Conservation (phyloP, 2,113 vertebrate genomes). For the Scortum barcoo region DNA sequence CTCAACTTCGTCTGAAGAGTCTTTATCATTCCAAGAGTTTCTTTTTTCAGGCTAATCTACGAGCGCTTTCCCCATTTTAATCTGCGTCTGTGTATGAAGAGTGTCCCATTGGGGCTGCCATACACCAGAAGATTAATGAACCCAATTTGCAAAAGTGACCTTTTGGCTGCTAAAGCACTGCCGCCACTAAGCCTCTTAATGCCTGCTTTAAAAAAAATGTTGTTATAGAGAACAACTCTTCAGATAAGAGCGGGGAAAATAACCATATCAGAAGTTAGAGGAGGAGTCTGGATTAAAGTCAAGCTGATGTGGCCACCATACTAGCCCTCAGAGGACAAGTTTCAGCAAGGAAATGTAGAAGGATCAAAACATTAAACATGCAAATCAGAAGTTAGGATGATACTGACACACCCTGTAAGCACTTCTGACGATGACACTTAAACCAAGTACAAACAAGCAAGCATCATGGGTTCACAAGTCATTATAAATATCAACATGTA, state of each 20-base stretch:
- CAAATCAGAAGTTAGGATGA: constrained; percentile 35
- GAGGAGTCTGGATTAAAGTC: constrained; percentile 77
- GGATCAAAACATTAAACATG: constrained; percentile 53
- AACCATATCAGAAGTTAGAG: constrained; percentile 67
- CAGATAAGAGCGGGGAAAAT: constrained; percentile 78
- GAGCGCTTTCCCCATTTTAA: constrained; percentile 80
- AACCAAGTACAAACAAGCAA: constrained; percentile 18
- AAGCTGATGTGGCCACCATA: constrained; percentile 60
- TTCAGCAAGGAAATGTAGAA: constrained; percentile 47
- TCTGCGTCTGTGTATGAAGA: constrained; percentile 82
- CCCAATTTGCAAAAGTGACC: constrained; percentile 88
- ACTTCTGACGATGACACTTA: constrained; percentile 24
- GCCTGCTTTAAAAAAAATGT: constrained; percentile 75
- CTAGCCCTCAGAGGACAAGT: constrained; percentile 44
- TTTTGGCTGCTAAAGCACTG: constrained; percentile 83
- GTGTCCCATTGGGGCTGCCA: constrained; percentile 80
- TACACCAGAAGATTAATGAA: constrained; percentile 87
- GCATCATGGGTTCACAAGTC: background rate
- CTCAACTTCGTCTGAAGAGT: constrained; percentile 72
- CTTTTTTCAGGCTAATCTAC: constrained; percentile 81
- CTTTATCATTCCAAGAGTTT: constrained; percentile 80
- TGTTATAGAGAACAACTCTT: constrained; percentile 77
- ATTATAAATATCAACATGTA: constrained; percentile 6
- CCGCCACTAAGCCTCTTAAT: constrained; percentile 85
- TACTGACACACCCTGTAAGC: constrained; percentile 15